Conservation (phyloP, 2,797 vertebrate genomes). For the Alexandromys oeconomus region DNA sequence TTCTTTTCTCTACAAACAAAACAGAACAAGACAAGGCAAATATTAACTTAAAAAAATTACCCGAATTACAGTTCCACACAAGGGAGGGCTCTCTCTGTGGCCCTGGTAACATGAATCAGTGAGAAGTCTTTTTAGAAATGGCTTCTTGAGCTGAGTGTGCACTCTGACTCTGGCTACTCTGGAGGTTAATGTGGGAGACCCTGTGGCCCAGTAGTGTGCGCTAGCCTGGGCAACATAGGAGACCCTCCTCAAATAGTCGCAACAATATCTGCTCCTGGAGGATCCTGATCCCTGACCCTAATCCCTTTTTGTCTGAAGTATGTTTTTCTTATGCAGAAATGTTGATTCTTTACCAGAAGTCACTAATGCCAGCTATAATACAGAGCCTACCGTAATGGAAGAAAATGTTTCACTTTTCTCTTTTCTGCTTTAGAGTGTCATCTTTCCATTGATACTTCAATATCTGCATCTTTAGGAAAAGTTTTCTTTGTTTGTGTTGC, state of each 20-base stretch:
- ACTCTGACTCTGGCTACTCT: too few species aligned
- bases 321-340: constrained; percentile 12
- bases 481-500: not conserved
- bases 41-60: constrained; percentile 43
- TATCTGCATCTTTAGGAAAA: not conserved
- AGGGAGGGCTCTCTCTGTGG: not conserved
- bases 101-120: not conserved
- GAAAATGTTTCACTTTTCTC: not conserved
- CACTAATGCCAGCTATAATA: constrained; percentile 34
- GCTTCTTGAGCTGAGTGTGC: not conserved
- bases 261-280: not conserved
- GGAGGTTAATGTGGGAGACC: not conserved
- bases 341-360: constrained; percentile 28
- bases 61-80: not conserved
- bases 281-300: not conserved
- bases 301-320: not conserved
- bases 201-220: not conserved
- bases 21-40: not conserved
- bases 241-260: not conserved
- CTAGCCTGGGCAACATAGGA: not conserved
- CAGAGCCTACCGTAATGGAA: not conserved
- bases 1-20: not conserved
- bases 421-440: constrained; percentile 18
- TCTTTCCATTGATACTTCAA: constrained; percentile 1
- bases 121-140: constrained; percentile 39